phyloP scores from a whole-genome alignment of 2,888 invertebrate species.

The Biston stratarius region DNA sequence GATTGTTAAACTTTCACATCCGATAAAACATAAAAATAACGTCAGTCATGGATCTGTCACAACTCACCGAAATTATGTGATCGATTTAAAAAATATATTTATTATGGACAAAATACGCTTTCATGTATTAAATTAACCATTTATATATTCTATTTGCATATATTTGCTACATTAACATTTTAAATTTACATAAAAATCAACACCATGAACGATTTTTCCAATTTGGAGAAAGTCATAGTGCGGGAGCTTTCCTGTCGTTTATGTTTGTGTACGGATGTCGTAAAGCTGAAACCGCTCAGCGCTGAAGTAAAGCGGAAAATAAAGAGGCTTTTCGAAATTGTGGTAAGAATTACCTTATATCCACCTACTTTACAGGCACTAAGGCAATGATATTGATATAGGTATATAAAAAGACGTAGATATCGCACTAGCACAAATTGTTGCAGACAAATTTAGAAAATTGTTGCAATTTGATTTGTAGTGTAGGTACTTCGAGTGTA shows the following conservation, averaged over 20 bases:
- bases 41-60: conserved; percentile 55
- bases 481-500: too few species aligned
- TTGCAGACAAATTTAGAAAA: too few species aligned
- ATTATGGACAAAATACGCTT: conserved; percentile 59
- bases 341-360: conserved; percentile 58
- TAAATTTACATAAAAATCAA: conserved; percentile 45
- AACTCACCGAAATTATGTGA: conserved; percentile 63
- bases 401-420: too few species aligned
- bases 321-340: conserved; percentile 74
- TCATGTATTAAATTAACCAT: conserved; percentile 37
- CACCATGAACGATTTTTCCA: conserved; percentile 78
- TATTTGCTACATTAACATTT: conserved; percentile 22
- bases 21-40: conserved; percentile 29
- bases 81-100: conserved; percentile 56
- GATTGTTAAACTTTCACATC: neutral
- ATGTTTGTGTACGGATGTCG: conserved; percentile 79
- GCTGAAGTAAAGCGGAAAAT: conserved; percentile 77
- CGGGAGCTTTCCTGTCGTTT: conserved; percentile 80
- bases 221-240: conserved; percentile 78
- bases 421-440: too few species aligned
- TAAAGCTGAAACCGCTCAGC: conserved; percentile 77
- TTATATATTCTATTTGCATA: conserved; percentile 27
- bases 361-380: neutral
- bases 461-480: too few species aligned
- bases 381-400: too few species aligned